Conservation (phyloP, 2,888 invertebrate genomes). For the Ophioninae sp. region DNA sequence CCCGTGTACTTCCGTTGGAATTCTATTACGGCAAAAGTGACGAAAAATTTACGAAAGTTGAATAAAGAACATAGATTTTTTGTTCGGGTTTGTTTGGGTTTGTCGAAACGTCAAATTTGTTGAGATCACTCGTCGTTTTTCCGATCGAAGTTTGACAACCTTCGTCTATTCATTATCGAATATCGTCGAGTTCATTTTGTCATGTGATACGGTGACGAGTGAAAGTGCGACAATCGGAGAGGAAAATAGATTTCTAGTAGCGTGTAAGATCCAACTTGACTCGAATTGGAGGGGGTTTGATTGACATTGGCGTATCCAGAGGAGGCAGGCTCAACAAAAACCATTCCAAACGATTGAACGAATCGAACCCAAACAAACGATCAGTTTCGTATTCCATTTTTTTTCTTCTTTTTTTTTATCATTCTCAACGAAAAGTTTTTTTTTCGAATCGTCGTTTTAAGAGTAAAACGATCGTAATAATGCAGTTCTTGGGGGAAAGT, state of each 20-base stretch:
- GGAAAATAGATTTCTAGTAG: slow-evolving; percentile 45
- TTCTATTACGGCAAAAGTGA: background rate
- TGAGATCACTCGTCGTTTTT: background rate
- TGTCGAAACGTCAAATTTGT: no score
- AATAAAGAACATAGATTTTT: no score
- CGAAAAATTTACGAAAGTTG: slow-evolving; percentile 2
- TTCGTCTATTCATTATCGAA: slow-evolving; percentile 59
- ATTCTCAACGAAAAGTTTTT: background rate
- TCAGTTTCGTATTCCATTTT: background rate
- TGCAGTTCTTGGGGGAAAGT: slow-evolving; percentile 60
- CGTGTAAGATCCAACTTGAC: slow-evolving; percentile 50
- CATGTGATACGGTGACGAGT: slow-evolving; percentile 55
- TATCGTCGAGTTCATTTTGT: slow-evolving; percentile 55
- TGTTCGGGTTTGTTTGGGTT: no score
- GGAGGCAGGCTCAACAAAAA: no score
- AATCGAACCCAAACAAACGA: background rate
- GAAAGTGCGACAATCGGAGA: slow-evolving; percentile 62
- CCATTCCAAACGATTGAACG: no score
- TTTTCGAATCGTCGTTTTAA: background rate
- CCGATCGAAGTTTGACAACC: slow-evolving; percentile 11
- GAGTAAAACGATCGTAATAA: slow-evolving; percentile 7
- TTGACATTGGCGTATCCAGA: no score
- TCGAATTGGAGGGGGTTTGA: background rate
- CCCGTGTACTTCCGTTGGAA: slow-evolving; percentile 5
- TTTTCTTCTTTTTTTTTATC: background rate